Evolutionary conservation across 2,888 invertebrate genomes (phyloP).

Genomic region (Volucella bombylans): DNA sequence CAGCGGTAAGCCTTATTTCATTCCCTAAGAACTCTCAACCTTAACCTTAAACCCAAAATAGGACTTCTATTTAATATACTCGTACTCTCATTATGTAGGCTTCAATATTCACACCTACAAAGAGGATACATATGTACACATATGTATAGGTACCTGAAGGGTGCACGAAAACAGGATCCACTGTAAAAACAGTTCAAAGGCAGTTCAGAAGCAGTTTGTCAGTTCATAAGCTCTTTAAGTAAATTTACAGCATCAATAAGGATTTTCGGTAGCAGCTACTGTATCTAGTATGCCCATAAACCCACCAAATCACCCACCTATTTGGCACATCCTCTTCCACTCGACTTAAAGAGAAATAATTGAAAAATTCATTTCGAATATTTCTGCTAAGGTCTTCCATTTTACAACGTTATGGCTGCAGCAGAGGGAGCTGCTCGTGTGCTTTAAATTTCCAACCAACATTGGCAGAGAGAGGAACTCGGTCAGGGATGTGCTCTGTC

Average conservation of each 20-base stretch:
- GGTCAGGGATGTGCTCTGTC: slow-evolving; percentile 26
- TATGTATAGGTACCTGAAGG: neutral
- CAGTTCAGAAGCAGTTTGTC: slow-evolving; percentile 34
- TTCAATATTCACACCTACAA: neutral
- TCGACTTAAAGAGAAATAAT: slow-evolving; percentile 37
- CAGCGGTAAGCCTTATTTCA: neutral
- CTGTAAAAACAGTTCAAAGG: neutral
- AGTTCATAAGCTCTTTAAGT: slow-evolving; percentile 35
- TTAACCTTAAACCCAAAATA: neutral
- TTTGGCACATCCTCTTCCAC: neutral
- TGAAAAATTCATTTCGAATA: slow-evolving; percentile 42
- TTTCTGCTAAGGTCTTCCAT: slow-evolving; percentile 27
- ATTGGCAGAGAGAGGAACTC: slow-evolving; percentile 33
- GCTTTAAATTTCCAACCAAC: slow-evolving; percentile 47
- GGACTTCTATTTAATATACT: neutral
- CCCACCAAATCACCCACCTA: neutral
- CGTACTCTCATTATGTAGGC: neutral
- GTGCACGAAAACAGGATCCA: neutral
- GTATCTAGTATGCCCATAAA: neutral
- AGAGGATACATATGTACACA: neutral
- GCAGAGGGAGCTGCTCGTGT: neutral
- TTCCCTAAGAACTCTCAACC: neutral
- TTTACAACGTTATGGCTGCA: neutral
- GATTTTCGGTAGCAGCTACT: slow-evolving; percentile 20
- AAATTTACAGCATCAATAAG: slow-evolving; percentile 51